Conservation (phyloP, 1,140 invertebrate genomes). For the Belonocnema kinseyi region DNA sequence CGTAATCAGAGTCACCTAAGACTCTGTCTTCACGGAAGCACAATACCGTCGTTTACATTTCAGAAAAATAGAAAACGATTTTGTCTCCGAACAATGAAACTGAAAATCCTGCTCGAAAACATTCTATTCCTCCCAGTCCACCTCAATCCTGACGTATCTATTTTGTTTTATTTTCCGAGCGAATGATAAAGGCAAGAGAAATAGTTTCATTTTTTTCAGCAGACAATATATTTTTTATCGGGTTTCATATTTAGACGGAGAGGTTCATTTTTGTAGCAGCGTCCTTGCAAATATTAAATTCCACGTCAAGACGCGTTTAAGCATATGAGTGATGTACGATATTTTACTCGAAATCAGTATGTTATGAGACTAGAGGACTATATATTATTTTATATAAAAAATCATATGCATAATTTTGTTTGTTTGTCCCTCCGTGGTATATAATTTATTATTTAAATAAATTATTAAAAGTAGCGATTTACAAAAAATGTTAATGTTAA, state of each 20-base stretch:
- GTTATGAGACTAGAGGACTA: no score
- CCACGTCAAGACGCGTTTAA: no score
- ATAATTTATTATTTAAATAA: no score
- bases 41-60: conserved; percentile 66
- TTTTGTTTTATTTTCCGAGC: background rate
- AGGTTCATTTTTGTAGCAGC: no score
- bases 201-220: background rate
- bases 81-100: conserved; percentile 54
- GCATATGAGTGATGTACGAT: no score
- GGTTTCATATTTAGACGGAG: background rate
- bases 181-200: background rate
- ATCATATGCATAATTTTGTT: no score
- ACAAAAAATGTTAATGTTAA: no score
- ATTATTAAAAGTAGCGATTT: no score
- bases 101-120: conserved; percentile 42
- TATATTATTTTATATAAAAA: no score
- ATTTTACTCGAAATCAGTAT: no score
- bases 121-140: background rate
- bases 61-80: conserved; percentile 52
- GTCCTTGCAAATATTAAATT: no score
- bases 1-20: conserved; percentile 67
- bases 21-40: conserved; percentile 57
- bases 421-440: no score
- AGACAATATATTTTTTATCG: background rate
- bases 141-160: background rate